Evolutionary conservation across 2,888 invertebrate genomes (phyloP).

Genomic region (Papilio demoleus): DNA sequence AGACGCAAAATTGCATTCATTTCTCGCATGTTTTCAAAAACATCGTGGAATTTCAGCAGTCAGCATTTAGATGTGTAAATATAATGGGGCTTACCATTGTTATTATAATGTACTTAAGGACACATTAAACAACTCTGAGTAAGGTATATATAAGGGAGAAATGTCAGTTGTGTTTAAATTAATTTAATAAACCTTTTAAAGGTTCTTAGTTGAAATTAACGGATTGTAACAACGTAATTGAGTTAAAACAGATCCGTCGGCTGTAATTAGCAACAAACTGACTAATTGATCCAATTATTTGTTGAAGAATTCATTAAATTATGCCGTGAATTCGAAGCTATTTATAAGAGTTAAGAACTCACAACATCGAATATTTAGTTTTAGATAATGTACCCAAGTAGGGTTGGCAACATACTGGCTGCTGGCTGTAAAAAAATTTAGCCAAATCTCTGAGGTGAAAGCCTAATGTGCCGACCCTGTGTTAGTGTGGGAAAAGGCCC

Average conservation of each 20-base stretch:
- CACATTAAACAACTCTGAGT: not conserved
- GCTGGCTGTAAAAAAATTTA: too few species aligned
- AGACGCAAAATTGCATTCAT: too few species aligned
- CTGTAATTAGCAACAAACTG: constrained; percentile 7
- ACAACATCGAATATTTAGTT: not conserved
- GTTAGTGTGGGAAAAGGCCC: too few species aligned
- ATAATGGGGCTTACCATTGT: too few species aligned
- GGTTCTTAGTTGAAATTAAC: not conserved
- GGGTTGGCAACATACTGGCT: too few species aligned
- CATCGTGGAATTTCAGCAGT: too few species aligned
- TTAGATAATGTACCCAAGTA: too few species aligned
- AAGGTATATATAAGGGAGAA: not conserved
- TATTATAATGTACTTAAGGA: too few species aligned
- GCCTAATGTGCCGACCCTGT: too few species aligned
- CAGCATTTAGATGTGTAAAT: too few species aligned
- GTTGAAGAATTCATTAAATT: not conserved
- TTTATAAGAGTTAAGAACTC: not conserved
- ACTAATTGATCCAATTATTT: constrained; percentile 6
- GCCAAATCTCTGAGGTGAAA: too few species aligned
- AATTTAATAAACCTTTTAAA: not conserved
- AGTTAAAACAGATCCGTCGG: constrained; percentile 4
- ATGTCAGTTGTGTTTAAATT: not conserved
- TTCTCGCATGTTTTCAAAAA: too few species aligned
- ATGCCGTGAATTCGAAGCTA: not conserved
- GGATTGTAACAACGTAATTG: not conserved